Conservation (phyloP, 1,140 invertebrate genomes). For the Trialeurodes vaporariorum region DNA sequence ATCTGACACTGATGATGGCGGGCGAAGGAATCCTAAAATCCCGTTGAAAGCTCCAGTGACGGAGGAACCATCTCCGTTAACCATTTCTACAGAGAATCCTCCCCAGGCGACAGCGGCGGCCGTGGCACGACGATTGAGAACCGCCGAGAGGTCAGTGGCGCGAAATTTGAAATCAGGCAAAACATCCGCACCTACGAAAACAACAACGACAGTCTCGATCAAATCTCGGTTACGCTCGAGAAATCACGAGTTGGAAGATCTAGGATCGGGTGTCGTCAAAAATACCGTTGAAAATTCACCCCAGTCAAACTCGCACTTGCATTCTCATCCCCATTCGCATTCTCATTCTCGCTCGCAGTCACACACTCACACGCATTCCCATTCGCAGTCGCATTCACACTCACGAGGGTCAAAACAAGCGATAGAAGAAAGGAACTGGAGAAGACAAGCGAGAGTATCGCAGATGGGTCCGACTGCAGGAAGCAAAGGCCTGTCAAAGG, state of each 20-base stretch:
- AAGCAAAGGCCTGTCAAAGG: background rate
- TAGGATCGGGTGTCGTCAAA: no score
- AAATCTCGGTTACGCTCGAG: no score
- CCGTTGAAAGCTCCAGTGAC: slow-evolving; percentile 11
- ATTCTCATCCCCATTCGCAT: no score
- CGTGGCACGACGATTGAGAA: background rate
- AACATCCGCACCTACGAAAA: background rate
- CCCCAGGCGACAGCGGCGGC: no score
- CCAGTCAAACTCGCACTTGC: no score
- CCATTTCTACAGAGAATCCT: background rate
- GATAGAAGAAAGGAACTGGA: background rate
- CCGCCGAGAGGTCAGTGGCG: background rate
- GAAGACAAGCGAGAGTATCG: background rate
- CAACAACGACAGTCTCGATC: background rate
- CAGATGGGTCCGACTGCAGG: no score
- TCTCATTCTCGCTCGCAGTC: no score
- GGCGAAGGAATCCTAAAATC: slow-evolving; percentile 23
- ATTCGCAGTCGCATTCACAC: no score
- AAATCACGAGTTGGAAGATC: no score
- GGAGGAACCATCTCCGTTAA: slow-evolving; percentile 12
- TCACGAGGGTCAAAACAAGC: no score
- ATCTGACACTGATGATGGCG: slow-evolving; percentile 26
- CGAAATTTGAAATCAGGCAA: background rate
- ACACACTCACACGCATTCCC: no score
- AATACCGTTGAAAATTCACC: no score